Evolutionary conservation across 2,888 invertebrate genomes (phyloP), one percentile per base, ranked within the genome.

Genomic region (Abscondita cerata): DNA sequence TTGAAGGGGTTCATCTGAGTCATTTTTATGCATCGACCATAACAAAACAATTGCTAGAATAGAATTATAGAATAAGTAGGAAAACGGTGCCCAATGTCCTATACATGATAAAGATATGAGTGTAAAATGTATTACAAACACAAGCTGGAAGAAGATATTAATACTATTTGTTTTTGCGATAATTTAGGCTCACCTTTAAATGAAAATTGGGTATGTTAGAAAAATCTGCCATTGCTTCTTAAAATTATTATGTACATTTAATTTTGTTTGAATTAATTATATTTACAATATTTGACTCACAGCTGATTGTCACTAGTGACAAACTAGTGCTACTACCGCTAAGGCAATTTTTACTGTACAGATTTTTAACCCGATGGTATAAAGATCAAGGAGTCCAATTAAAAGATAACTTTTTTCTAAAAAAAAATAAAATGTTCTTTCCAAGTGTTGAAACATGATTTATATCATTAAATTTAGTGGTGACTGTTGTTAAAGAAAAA

Each of bases 11-110:
- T 65, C 65, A 12, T 55, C 47, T 1, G 53, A 9, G 15, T 65
- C 65, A 9, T 36, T 33, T 38, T 20, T 44, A 15, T 59, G 56
- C 47, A 65, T 61, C 5, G 51, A 16, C 65, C 65, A 65, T 15
- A 65, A 44, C 31, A 65, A 44, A 2, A 44, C 44, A 19, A 55
- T 8, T 13, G 62, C 52, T 31, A 65, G 52, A 51, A 65, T 3
- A 15, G 47, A 56, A 59, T 65, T 65, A 50, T 65, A 65, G 52
- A 65, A 65, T 44, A 65, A 20, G 31, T 65, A 65, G 1, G 62
- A 34, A 1, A 41, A 12, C 9, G 62, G 41, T 19, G 51, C 48
- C 65, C 65, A 65, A 13, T 13, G 2, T 16, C 62, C 65, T 16
- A 65, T 36, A 25, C 48, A 33, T n/a, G 51, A 20, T 16, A 62